phyloP scores from a whole-genome alignment of 2,888 invertebrate genomes.

The Caenorhabditis uteleia region DNA sequence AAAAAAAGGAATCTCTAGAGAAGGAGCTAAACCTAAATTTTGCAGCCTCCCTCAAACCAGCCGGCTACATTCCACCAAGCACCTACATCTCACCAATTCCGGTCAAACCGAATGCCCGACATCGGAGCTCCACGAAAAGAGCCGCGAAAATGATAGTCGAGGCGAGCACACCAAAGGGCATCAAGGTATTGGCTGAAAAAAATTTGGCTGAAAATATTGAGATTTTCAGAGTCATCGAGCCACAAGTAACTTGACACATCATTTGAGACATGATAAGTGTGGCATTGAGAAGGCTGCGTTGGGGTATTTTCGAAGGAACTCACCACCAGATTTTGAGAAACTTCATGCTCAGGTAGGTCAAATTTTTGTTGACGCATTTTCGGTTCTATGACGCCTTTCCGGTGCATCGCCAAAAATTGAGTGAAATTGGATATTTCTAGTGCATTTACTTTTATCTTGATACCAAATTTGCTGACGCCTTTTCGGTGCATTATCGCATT shows the following conservation, averaged over 20 bases:
- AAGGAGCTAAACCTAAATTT: background rate
- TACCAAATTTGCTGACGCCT: background rate
- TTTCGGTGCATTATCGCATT: too few relatives aligned
- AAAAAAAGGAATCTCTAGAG: background rate
- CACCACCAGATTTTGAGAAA: conserved; percentile 34
- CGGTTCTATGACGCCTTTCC: too few relatives aligned
- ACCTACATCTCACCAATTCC: conserved; percentile 43
- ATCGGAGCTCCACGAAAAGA: conserved; percentile 17
- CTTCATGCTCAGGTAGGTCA: conserved; percentile 35
- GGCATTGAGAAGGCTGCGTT: conserved; percentile 7
- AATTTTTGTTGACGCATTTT: background rate
- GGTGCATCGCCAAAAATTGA: too few relatives aligned
- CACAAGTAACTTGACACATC: conserved; percentile 16
- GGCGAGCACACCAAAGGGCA: conserved; percentile 34
- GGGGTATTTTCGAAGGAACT: conserved; percentile 4
- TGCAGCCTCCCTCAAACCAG: conserved; percentile 19
- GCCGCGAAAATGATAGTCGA: conserved; percentile 24
- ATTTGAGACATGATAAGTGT: conserved; percentile 25
- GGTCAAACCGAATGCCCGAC: conserved; percentile 15
- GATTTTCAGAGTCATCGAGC: conserved; percentile 14
- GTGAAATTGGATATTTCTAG: too few relatives aligned
- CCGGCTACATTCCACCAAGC: conserved; percentile 30
- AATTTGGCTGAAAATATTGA: background rate
- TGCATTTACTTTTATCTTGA: too few relatives aligned
- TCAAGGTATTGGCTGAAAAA: conserved; percentile 13